Conservation (phyloP, 2,797 vertebrate species). For the Schizopygopsis malacanthus region DNA sequence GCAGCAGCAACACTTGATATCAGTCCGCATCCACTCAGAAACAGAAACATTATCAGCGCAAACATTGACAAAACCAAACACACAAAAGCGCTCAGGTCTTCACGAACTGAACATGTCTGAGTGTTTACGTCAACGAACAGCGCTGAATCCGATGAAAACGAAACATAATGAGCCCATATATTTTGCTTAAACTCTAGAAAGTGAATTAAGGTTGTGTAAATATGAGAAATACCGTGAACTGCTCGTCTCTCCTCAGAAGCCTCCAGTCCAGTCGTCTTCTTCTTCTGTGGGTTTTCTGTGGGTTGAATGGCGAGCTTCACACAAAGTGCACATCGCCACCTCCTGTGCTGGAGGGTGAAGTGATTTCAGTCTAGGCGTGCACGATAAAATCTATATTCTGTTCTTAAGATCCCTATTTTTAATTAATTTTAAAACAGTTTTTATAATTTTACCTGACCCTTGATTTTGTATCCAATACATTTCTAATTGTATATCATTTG, state of each 20-base stretch:
- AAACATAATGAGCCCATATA: no score
- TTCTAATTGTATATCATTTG: background rate
- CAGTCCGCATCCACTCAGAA: no score
- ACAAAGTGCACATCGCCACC: background rate
- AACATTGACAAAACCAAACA: no score
- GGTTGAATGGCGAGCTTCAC: background rate
- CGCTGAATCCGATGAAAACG: background rate
- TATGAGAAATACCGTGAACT: background rate
- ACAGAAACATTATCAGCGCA: no score
- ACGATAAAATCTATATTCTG: background rate
- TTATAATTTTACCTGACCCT: background rate
- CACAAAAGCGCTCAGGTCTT: background rate
- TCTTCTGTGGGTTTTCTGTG: background rate
- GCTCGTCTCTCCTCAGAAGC: no score
- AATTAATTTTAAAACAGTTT: background rate
- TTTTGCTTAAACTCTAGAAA: no score
- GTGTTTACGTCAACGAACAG: background rate
- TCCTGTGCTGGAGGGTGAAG: background rate
- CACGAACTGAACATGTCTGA: background rate
- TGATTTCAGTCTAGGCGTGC: background rate
- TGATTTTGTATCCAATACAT: background rate
- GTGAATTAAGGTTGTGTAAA: background rate
- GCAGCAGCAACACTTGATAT: no score
- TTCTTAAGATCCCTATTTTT: background rate
- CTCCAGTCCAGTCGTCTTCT: background rate